A percentile compares a stretch with the other conserved stretches of the same genome.
These are phyloP conservation scores for Malurus cyaneus DNA, from an alignment of 2,113 vertebrate species.

Conservation along the genomic window DNA sequence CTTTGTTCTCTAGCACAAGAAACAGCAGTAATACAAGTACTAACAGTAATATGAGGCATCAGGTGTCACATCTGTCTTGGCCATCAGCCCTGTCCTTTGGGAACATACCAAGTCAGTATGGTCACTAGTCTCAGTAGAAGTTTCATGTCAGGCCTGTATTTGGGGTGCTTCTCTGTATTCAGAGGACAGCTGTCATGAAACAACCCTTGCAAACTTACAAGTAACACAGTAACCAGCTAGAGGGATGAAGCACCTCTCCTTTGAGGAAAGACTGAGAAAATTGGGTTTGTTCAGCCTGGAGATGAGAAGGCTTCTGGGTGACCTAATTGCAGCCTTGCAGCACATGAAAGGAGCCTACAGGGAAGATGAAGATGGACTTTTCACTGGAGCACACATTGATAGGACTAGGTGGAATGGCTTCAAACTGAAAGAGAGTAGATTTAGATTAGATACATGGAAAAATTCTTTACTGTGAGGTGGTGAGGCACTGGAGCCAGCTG, in stretches of 20 bases:
- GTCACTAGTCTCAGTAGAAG: neutral
- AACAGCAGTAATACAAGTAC: neutral
- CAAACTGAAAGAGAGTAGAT: neutral
- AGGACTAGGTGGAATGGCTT: neutral
- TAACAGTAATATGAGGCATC: neutral
- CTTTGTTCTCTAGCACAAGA: neutral
- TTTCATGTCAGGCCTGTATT: neutral
- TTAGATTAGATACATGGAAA: neutral
- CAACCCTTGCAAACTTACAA: neutral
- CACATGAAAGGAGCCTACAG: neutral
- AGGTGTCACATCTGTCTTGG: neutral
- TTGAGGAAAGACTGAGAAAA: neutral
- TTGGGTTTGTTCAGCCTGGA: neutral
- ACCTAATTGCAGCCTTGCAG: neutral
- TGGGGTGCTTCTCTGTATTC: neutral
- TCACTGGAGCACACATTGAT: neutral
- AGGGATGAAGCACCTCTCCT: neutral
- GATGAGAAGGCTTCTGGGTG: neutral
- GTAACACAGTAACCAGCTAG: neutral
- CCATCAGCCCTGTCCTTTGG: neutral
- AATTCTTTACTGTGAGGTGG: neutral
- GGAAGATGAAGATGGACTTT: neutral
- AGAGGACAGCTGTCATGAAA: neutral
- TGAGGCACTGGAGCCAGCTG: neutral
- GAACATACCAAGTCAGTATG: neutral